A percentile compares a stretch with the other conserved stretches of the same genome.
Evolutionary conservation across 2,888 invertebrate genomes (phyloP).

Genomic region (Aplocera efformata): DNA sequence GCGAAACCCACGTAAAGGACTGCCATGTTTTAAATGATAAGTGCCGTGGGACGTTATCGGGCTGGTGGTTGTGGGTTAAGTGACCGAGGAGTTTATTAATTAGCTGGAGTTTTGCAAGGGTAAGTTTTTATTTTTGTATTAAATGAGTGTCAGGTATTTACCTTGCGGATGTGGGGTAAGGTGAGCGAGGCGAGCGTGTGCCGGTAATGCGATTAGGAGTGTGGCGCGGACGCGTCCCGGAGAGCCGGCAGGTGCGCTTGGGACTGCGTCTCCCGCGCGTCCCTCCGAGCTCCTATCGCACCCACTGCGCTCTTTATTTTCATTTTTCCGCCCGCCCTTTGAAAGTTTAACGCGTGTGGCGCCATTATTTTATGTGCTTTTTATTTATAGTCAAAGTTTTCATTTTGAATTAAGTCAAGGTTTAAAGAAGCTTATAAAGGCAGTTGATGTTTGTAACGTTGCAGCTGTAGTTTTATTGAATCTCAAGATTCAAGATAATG

Average conservation of each 20-base stretch:
- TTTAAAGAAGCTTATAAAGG: no score
- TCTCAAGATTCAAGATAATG: no score
- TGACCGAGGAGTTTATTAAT: constrained; percentile 30
- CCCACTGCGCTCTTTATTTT: constrained; percentile 36
- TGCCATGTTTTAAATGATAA: constrained; percentile 55
- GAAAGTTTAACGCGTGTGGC: constrained; percentile 10
- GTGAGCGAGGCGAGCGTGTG: constrained; percentile 50
- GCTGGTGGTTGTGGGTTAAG: constrained; percentile 43
- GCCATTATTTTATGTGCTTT: constrained; percentile 12
- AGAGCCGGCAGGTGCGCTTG: constrained; percentile 22
- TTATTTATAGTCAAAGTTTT: constrained; percentile 8
- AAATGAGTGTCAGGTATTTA: background rate
- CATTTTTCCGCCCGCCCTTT: constrained; percentile 45
- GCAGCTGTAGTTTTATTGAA: no score
- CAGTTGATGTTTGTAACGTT: no score
- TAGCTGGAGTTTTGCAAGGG: constrained; percentile 18
- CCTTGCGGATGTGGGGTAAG: constrained; percentile 46
- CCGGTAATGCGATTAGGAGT: constrained; percentile 60
- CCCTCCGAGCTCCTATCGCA: constrained; percentile 28
- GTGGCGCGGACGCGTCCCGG: constrained; percentile 40
- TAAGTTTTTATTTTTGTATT: constrained; percentile 24
- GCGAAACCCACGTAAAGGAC: constrained; percentile 44
- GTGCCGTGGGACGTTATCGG: constrained; percentile 42
- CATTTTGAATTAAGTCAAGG: no score
- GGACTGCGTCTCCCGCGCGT: constrained; percentile 14